These are phyloP conservation scores for Synergus gifuensis DNA, from an alignment of 2,888 invertebrate genomes.

Conservation along the genomic window DNA sequence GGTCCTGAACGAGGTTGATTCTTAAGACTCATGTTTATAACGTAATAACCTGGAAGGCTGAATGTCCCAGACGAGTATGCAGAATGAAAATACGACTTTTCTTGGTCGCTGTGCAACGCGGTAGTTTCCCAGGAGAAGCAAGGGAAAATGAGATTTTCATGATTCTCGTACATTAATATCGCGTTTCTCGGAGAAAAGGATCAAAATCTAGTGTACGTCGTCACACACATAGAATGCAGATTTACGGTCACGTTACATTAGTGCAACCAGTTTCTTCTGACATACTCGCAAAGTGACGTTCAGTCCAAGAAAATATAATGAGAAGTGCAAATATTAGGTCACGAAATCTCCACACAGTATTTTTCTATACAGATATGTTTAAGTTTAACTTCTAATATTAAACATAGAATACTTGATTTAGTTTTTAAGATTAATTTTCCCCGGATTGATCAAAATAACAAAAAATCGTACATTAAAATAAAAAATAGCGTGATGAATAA, in stretches of 20 bases:
- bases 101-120: conserved; percentile 52
- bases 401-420: no score
- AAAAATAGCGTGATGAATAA: not conserved
- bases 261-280: conserved; percentile 20
- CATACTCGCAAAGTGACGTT: conserved; percentile 18
- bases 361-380: no score
- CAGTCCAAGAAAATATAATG: conserved; percentile 20
- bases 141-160: conserved; percentile 59
- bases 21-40: conserved; percentile 52
- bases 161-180: conserved; percentile 59
- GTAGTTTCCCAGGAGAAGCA: conserved; percentile 49
- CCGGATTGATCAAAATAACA: not conserved
- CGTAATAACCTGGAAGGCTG: conserved; percentile 50
- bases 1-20: conserved; percentile 43
- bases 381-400: no score
- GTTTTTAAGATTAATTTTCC: no score
- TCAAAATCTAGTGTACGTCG: conserved; percentile 24
- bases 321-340: conserved; percentile 12
- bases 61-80: conserved; percentile 45
- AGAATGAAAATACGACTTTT: conserved; percentile 55
- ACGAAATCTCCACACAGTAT: not conserved
- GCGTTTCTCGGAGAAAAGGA: conserved; percentile 54
- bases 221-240: conserved; percentile 36
- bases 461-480: not conserved
- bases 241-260: conserved; percentile 37